A percentile compares a stretch with the other conserved stretches of the same genome.
Evolutionary conservation across 2,888 invertebrate species (phyloP).

Genomic region (Drosophila paramelanica): DNA sequence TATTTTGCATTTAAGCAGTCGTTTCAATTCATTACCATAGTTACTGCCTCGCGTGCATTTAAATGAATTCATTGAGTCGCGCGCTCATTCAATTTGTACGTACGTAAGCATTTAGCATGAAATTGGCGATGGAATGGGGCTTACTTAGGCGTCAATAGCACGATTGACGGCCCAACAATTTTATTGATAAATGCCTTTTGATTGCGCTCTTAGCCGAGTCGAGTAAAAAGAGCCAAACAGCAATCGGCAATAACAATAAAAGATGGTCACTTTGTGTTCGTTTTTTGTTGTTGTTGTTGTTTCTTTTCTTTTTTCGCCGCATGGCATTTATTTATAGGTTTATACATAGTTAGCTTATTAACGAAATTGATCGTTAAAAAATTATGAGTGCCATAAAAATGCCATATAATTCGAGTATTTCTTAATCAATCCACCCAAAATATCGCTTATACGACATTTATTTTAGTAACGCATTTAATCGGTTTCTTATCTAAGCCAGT

Average conservation of each 20-base stretch:
- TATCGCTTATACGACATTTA: conserved; percentile 34
- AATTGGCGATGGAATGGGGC: conserved; percentile 26
- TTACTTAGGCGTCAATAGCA: conserved; percentile 58
- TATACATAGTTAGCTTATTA: conserved; percentile 75
- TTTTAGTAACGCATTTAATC: conserved; percentile 55
- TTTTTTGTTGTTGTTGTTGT: conserved; percentile 11
- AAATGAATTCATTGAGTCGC: conserved; percentile 79
- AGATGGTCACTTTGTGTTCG: conserved; percentile 32
- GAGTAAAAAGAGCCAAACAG: neutral
- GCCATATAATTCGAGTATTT: conserved; percentile 53
- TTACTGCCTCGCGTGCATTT: conserved; percentile 76
- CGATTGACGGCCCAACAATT: conserved; percentile 51
- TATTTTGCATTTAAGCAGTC: conserved; percentile 73
- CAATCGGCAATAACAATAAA: conserved; percentile 31
- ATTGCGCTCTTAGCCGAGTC: conserved; percentile 30
- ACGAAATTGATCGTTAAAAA: conserved; percentile 81
- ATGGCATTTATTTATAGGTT: conserved; percentile 26
- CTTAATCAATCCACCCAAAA: conserved; percentile 55
- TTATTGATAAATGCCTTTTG: conserved; percentile 65
- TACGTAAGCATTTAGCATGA: conserved; percentile 70
- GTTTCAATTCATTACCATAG: conserved; percentile 79
- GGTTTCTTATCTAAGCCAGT: conserved; percentile 59
- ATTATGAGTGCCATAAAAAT: conserved; percentile 74
- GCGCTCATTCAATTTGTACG: conserved; percentile 74
- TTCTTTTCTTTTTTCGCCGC: conserved; percentile 17